A percentile compares a stretch with the other conserved stretches of the same genome.
Evolutionary conservation across 1,140 invertebrate species (phyloP).

Genomic region (Mizuhopecten yessoensis): DNA sequence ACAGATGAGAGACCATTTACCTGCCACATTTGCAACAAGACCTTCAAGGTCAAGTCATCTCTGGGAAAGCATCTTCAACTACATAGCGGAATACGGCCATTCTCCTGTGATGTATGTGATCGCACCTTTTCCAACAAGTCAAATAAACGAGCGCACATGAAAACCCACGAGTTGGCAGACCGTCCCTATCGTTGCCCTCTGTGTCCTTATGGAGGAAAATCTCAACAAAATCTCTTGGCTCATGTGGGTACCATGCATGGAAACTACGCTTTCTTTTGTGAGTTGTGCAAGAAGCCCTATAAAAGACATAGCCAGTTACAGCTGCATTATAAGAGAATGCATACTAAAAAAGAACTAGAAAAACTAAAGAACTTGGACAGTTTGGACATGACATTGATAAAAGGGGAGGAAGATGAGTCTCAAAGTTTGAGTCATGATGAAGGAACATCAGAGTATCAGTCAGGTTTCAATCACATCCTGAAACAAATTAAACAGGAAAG

Average conservation of each 20-base stretch:
- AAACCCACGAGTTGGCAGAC: slow-evolving; percentile 64
- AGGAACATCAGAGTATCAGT: slow-evolving; percentile 18
- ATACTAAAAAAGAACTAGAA: slow-evolving; percentile 59
- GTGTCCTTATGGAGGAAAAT: slow-evolving; percentile 69
- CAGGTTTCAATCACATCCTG: slow-evolving; percentile 41
- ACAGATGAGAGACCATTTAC: slow-evolving; percentile 63
- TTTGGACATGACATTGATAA: slow-evolving; percentile 50
- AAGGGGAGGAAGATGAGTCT: slow-evolving; percentile 51
- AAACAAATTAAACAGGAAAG: slow-evolving; percentile 49
- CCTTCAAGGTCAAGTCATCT: slow-evolving; percentile 67
- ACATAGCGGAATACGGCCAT: slow-evolving; percentile 68
- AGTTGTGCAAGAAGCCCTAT: slow-evolving; percentile 73
- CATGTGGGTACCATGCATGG: slow-evolving; percentile 73
- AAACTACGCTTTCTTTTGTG: slow-evolving; percentile 73
- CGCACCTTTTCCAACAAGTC: slow-evolving; percentile 62
- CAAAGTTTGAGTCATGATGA: not conserved
- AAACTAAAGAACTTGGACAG: slow-evolving; percentile 9
- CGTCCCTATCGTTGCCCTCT: slow-evolving; percentile 69
- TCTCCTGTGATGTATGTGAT: slow-evolving; percentile 67
- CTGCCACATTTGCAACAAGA: slow-evolving; percentile 67
- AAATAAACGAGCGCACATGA: slow-evolving; percentile 68
- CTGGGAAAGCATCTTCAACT: slow-evolving; percentile 67
- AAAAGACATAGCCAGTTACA: slow-evolving; percentile 68
- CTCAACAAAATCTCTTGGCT: slow-evolving; percentile 65
- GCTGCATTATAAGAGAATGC: slow-evolving; percentile 68